Evolutionary conservation across 2,888 invertebrate genomes (phyloP), one percentile per base, ranked within the genome.

Genomic region (Tetranychus piercei): DNA sequence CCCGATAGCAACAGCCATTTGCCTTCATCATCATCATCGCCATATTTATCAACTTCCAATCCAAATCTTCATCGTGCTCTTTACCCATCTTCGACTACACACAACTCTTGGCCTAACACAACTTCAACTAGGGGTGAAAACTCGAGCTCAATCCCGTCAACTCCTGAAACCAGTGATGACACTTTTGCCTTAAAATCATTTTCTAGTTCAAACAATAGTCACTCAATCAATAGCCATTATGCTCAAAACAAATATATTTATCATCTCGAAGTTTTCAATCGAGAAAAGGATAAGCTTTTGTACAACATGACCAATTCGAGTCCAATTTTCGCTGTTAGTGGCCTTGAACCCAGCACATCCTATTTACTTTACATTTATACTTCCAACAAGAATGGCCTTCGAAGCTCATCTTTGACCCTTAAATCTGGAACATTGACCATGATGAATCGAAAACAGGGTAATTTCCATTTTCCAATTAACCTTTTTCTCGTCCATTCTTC

Each of bases 361-460:
- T 71, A 71, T 11, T n/a, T 20, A 6, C n/a, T 71, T n/a, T n/a
- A 20, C 44, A 34, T 44, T 15, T 71, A 71, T 43, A 34, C 71
- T 20, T 23, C 71, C 4, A 71, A 71, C 34, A 20, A 20, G 15
- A 9, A 11, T 43, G 71, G 71, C 18, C 9, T 9, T 9, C 20
- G 34, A 69, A 71, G 71, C 44, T 44, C 44, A 45, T n/a, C 71
- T n/a, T 6, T 71, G 18, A 71, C 20, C 15, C 71, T 71, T 20
- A 71, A 43, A 44, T 44, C 71, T 44, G 71, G 34, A 71, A 71
- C 71, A n/a, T 43, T 71, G 43, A 71, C 45, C 71, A 71, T 71
- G 71, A 23, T 71, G 44, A 71, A 20, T n/a, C 15, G 71, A 71
- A 71, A 71, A 71, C 71, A 71, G 15, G 71, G 71, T 71, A 45